Percentiles rank a stretch among this genome's conserved stretches.
phyloP scores from a whole-genome alignment of 2,113 vertebrate genomes.

The Hemicordylus capensis region DNA sequence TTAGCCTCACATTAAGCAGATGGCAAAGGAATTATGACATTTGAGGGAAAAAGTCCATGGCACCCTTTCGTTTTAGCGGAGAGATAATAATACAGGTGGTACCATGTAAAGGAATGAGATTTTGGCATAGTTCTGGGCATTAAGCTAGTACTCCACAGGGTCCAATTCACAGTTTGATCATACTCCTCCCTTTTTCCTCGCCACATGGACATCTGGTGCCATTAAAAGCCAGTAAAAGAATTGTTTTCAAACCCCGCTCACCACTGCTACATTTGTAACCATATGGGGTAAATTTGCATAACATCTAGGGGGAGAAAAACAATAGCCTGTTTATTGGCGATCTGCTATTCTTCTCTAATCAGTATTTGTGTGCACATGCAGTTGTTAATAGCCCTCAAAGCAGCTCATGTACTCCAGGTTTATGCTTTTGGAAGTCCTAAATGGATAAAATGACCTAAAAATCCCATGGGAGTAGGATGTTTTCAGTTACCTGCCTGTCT shows the following conservation, averaged over 20 bases:
- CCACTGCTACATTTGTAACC: slow-evolving; percentile 37
- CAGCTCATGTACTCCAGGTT: neutral
- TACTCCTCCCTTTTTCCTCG: slow-evolving; percentile 30
- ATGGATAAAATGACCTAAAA: slow-evolving; percentile 20
- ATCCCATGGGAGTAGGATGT: neutral
- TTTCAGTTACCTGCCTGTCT: neutral
- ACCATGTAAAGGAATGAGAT: slow-evolving; percentile 39
- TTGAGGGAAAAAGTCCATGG: slow-evolving; percentile 16
- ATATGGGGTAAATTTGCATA: slow-evolving; percentile 60
- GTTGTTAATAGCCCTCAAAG: slow-evolving; percentile 6
- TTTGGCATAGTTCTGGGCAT: slow-evolving; percentile 49
- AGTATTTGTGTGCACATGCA: slow-evolving; percentile 2
- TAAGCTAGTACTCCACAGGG: slow-evolving; percentile 59
- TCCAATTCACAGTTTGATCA: slow-evolving; percentile 58
- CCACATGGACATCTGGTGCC: slow-evolving; percentile 67
- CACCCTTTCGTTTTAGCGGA: slow-evolving; percentile 54
- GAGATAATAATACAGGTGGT: slow-evolving; percentile 60
- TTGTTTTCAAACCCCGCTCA: slow-evolving; percentile 48
- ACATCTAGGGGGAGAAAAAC: slow-evolving; percentile 48
- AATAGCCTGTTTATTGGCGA: slow-evolving; percentile 41
- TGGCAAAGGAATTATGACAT: slow-evolving; percentile 61
- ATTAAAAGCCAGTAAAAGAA: slow-evolving; percentile 68
- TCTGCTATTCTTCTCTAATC: slow-evolving; percentile 36
- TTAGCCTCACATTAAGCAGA: slow-evolving; percentile 60
- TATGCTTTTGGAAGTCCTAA: slow-evolving; percentile 6